phyloP scores from a whole-genome alignment of 2,888 invertebrate genomes.

The Megaustenia siamemsis region DNA sequence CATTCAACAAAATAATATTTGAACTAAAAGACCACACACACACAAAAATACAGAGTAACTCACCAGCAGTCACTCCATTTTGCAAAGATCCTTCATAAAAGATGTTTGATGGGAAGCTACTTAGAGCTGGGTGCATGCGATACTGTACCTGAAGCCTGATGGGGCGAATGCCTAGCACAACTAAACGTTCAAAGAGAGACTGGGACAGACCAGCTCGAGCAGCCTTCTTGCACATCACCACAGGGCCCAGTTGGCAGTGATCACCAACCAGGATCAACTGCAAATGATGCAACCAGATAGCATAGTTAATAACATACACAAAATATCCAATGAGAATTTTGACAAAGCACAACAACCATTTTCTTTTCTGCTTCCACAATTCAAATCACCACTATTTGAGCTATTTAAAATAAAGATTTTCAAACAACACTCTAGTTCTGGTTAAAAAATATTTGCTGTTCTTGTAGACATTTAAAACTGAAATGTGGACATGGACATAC shows the following conservation, averaged over 20 bases:
- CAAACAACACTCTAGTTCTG: no score
- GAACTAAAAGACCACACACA: neutral
- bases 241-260: constrained; percentile 98
- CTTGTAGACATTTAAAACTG: no score
- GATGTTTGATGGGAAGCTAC: constrained; percentile 98
- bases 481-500: constrained; percentile 70
- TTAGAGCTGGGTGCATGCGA: constrained; percentile 98
- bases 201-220: constrained; percentile 97
- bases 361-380: no score
- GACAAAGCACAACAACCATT: neutral
- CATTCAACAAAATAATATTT: no score
- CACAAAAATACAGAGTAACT: constrained; percentile 51
- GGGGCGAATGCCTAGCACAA: constrained; percentile 97
- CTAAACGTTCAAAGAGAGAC: constrained; percentile 96
- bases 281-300: neutral
- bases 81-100: constrained; percentile 99
- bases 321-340: neutral
- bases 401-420: no score
- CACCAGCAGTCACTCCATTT: constrained; percentile 95
- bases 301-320: no score
- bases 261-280: constrained; percentile 96
- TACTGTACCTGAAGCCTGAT: constrained; percentile 97
- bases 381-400: no score
- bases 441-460: no score
- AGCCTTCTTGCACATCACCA: constrained; percentile 99